phyloP scores from a whole-genome alignment of 2,113 vertebrate genomes.

The Athene cunicularia region DNA sequence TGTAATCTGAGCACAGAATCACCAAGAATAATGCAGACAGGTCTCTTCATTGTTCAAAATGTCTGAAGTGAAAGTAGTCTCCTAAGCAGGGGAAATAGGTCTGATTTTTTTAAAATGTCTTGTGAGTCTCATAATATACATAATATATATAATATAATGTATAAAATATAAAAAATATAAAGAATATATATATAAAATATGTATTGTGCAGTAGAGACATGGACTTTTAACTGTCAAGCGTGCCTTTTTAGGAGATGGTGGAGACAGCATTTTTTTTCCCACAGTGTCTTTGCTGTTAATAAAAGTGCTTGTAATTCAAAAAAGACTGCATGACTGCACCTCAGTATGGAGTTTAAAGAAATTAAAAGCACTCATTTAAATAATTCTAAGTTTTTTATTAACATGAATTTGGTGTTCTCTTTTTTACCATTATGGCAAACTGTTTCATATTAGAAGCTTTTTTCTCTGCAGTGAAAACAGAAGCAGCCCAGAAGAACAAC shows the following conservation, averaged over 20 bases:
- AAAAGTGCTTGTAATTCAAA: background rate
- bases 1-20: background rate
- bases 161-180: background rate
- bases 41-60: background rate
- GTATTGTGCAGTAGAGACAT: background rate
- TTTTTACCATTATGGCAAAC: background rate
- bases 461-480: background rate
- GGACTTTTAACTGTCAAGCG: background rate
- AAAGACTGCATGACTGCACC: background rate
- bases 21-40: background rate
- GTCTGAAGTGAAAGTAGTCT: background rate
- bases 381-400: background rate
- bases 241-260: background rate
- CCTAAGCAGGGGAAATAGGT: background rate
- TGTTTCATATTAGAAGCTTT: background rate
- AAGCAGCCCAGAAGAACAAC: background rate
- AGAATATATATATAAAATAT: background rate
- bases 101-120: background rate
- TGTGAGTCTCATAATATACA: background rate
- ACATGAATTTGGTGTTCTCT: background rate
- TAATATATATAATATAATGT: background rate
- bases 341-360: background rate
- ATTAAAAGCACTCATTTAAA: background rate
- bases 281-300: background rate
- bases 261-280: background rate